phyloP scores from a whole-genome alignment of 2,113 vertebrate genomes.

The Macquaria ambigua region DNA sequence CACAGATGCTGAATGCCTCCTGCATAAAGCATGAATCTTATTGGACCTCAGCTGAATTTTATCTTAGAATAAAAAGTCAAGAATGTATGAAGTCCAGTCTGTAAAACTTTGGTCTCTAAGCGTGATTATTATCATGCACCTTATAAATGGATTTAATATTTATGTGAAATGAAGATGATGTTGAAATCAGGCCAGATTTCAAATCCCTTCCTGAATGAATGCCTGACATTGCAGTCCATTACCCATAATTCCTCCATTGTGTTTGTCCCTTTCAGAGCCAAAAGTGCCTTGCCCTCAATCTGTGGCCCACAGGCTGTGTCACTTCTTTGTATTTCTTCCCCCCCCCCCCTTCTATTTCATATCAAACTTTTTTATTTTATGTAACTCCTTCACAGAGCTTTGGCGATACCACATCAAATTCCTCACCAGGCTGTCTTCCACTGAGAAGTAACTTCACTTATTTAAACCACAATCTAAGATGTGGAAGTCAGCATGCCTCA shows the following conservation, averaged over 20 bases:
- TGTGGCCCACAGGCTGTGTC: conserved; percentile 26
- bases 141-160: conserved; percentile 15
- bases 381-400: not conserved
- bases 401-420: conserved; percentile 3
- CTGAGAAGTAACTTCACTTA: not conserved
- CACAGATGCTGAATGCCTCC: not conserved
- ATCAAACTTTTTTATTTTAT: conserved; percentile 39
- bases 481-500: not conserved
- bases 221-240: conserved; percentile 25
- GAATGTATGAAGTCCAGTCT: conserved; percentile 4
- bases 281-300: conserved; percentile 41
- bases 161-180: conserved; percentile 29
- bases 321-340: conserved; percentile 21
- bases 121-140: conserved; percentile 23
- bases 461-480: conserved; percentile 6
- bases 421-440: not conserved
- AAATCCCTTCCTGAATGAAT: conserved; percentile 19
- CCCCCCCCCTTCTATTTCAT: not conserved
- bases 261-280: conserved; percentile 40
- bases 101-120: conserved; percentile 3
- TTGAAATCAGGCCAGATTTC: conserved; percentile 41
- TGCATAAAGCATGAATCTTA: not conserved
- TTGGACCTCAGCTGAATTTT: not conserved
- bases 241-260: conserved; percentile 51
- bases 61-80: not conserved